These are phyloP conservation scores for Drosophila paranaensis DNA, from an alignment of 2,888 invertebrate genomes.

Conservation along the genomic window DNA sequence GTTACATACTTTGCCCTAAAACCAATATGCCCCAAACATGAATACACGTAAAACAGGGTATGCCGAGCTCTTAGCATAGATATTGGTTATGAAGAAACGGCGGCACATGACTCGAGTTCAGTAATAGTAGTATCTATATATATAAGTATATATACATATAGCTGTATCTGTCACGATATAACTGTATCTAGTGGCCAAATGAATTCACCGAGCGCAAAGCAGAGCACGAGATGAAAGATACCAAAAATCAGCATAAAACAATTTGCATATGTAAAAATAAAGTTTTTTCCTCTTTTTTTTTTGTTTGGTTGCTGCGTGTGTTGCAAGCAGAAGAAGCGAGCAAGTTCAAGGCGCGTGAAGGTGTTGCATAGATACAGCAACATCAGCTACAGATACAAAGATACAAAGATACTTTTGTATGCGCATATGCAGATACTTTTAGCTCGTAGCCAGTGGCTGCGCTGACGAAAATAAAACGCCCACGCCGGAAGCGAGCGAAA, in stretches of 20 bases:
- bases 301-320: constrained; percentile 24
- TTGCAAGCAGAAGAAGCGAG: constrained; percentile 48
- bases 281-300: neutral
- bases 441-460: constrained; percentile 19
- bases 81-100: constrained; percentile 41
- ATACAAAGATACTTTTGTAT: constrained; percentile 15
- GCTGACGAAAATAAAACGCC: constrained; percentile 60
- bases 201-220: constrained; percentile 50
- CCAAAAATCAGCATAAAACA: constrained; percentile 10
- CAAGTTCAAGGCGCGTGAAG: constrained; percentile 64
- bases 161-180: neutral
- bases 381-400: neutral
- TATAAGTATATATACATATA: neutral
- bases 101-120: constrained; percentile 59
- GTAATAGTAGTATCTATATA: neutral
- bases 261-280: constrained; percentile 21
- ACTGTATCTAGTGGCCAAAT: constrained; percentile 58
- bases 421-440: constrained; percentile 21
- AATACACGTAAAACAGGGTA: neutral
- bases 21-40: neutral
- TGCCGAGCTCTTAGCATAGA: constrained; percentile 22
- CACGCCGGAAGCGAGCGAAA: constrained; percentile 59
- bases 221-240: constrained; percentile 13
- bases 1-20: neutral
- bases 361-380: constrained; percentile 25